phyloP scores from a whole-genome alignment of 2,113 vertebrate genomes.

The Hoplias malabaricus region DNA sequence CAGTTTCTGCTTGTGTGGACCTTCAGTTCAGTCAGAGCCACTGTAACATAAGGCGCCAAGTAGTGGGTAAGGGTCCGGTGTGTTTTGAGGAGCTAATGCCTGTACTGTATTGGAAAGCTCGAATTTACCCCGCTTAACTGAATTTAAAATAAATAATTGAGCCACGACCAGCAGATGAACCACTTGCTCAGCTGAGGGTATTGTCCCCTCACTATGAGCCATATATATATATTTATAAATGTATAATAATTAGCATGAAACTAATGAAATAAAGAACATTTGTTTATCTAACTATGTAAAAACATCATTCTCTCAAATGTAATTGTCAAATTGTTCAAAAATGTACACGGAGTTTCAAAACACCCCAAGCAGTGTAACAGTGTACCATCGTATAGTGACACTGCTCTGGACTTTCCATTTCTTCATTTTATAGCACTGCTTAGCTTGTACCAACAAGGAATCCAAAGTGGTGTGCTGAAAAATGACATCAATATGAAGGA shows the following conservation, averaged over 20 bases:
- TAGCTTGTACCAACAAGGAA: not conserved
- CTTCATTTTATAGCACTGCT: no score
- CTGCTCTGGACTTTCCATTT: not conserved
- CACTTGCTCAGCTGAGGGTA: conserved; percentile 87
- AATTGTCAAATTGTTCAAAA: no score
- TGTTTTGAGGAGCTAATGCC: conserved; percentile 67
- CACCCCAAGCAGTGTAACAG: no score
- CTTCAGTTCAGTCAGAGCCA: not conserved
- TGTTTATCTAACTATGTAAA: no score
- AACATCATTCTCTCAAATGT: no score
- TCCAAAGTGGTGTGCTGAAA: not conserved
- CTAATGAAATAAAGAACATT: no score
- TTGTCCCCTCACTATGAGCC: conserved; percentile 67
- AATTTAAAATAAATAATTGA: conserved; percentile 96
- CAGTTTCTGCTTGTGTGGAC: not conserved
- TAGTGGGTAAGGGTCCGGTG: conserved; percentile 42
- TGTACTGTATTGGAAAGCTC: conserved; percentile 81
- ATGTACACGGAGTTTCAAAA: no score
- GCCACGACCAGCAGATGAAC: conserved; percentile 93
- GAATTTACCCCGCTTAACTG: conserved; percentile 98
- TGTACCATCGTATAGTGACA: no score
- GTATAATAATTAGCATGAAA: no score
- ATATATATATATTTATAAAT: no score
- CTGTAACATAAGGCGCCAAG: not conserved
- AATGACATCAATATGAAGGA: not conserved